Evolutionary conservation across 2,888 invertebrate species (phyloP), one percentile per base, ranked within the genome.

Genomic region (Cantharis nigra): DNA sequence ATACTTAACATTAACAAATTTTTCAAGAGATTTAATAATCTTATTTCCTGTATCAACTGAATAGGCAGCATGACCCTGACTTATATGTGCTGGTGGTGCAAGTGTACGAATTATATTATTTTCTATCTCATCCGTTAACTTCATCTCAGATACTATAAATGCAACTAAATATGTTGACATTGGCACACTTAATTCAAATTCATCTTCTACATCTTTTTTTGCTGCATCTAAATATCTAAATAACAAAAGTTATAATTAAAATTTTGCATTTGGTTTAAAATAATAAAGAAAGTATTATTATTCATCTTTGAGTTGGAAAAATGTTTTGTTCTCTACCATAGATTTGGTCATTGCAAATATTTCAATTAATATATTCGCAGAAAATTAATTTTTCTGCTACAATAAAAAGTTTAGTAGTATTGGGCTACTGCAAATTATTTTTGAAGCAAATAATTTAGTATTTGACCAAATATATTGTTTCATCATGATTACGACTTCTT

Each of bases 101-200:
- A 76, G 74, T 33, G 81, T 85, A 20, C 87, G 82, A 13, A 20
- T 13, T 20, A 11, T 13, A 74, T 88, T 87, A 72, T 78, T 13
- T 49, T 18, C 71, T 9, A 18, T 1, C 26, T 30, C 11, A 76
- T 90, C 91, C 79, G 73, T 67, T 64, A 63, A 67, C 63, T 69
- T n/a, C 77, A 91, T 92, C 79, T 92, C 91, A 26, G 90, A 91
- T 10, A 97, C 93, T n/a, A 95, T 90, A 85, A 95, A 95, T 0
- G 96, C 96, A 28, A 70, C 63, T n/a, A 96, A 89, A 84, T 97
- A 97, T 0, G 95, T 91, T 3, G 95, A 94, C 94, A 96, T 95
- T 18, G 0, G 3, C 10, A 16, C 9, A 3, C 26, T 69, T 16
- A 14, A 13, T 69, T 30, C 7, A 69, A 69, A 20, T 16, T 28